These are phyloP conservation scores for Miniopterus natalensis DNA, from an alignment of 2,113 vertebrate species.

Conservation along the genomic window DNA sequence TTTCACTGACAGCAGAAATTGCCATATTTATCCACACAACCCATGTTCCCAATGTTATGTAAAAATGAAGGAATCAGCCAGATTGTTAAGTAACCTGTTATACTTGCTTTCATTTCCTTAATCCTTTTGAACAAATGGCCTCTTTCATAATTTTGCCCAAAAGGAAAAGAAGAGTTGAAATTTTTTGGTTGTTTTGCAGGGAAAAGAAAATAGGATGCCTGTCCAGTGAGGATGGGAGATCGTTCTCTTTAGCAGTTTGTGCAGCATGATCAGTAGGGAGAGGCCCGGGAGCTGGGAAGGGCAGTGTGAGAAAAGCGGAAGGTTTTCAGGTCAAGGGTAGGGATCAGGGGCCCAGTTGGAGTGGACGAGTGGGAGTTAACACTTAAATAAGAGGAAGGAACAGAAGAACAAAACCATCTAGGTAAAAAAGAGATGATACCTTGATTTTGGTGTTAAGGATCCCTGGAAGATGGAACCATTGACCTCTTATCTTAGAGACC, in stretches of 20 bases:
- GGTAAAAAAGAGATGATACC: background rate
- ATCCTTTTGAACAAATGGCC: constrained; percentile 44
- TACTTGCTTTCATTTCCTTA: constrained; percentile 61
- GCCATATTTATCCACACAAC: constrained; percentile 35
- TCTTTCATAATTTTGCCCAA: background rate
- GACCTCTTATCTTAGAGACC: background rate
- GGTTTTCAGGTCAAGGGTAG: background rate
- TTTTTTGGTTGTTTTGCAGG: background rate
- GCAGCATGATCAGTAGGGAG: background rate
- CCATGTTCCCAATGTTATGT: background rate
- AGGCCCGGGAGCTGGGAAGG: background rate
- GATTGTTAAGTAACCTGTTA: constrained; percentile 44
- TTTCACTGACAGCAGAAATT: constrained; percentile 49
- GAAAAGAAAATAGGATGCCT: background rate
- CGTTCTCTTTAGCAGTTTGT: background rate
- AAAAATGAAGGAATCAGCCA: constrained; percentile 12
- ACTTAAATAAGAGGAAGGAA: background rate
- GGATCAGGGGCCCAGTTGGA: background rate
- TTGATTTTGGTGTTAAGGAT: background rate
- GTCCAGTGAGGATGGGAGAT: background rate
- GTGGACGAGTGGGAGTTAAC: background rate
- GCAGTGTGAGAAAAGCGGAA: background rate
- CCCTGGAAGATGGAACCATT: background rate
- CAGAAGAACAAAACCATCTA: background rate
- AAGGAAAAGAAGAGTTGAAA: background rate